phyloP scores from a whole-genome alignment of 2,113 vertebrate species.

The Anoplopoma fimbria region DNA sequence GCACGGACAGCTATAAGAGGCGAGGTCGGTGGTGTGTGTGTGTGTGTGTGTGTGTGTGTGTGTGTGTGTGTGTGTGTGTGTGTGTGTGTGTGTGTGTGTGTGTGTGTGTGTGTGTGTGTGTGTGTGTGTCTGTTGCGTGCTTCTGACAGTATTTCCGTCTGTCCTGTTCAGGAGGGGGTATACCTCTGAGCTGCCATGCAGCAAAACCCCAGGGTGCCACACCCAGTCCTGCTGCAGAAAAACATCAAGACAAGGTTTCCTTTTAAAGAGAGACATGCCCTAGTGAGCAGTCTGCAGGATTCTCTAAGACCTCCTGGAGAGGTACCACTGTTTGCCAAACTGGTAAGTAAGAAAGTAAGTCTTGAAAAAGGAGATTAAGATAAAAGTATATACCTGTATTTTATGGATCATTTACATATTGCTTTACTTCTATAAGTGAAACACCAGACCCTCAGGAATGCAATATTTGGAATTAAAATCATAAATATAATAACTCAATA shows the following conservation, averaged over 20 bases:
- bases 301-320: constrained; percentile 5
- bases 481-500: background rate
- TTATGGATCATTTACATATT: background rate
- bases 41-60: background rate
- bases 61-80: constrained; percentile 13
- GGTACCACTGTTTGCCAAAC: background rate
- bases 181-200: constrained; percentile 46
- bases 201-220: constrained; percentile 46
- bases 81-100: background rate
- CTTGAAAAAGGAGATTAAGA: background rate
- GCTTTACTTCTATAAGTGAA: background rate
- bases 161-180: constrained; percentile 34
- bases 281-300: background rate
- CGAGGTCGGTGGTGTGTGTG: background rate
- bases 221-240: constrained; percentile 43
- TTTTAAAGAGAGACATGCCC: constrained; percentile 1
- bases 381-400: background rate
- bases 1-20: constrained; percentile 41
- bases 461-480: background rate
- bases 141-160: constrained; percentile 44
- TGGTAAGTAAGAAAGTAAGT: background rate
- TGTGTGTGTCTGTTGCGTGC: constrained; percentile 12
- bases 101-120: constrained; percentile 6
- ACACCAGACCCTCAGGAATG: background rate
- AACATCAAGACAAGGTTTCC: constrained; percentile 30